Conservation (phyloP, 2,797 vertebrate genomes). For the Sebastiscus albofasciatus region DNA sequence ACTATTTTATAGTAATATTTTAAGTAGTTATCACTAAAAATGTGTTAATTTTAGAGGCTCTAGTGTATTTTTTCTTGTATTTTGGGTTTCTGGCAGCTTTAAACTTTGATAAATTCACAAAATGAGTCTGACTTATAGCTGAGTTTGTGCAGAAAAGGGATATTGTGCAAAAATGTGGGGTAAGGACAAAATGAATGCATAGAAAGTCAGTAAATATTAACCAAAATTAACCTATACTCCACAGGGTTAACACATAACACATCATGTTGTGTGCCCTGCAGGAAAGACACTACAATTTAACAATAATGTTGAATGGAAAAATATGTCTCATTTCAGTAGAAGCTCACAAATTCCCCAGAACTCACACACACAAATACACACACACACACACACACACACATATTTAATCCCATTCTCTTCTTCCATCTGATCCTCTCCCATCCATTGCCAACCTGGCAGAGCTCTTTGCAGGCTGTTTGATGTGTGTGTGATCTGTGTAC, state of each 20-base stretch:
- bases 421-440: background rate
- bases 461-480: constrained; percentile 8
- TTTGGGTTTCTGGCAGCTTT: background rate
- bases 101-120: background rate
- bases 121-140: background rate
- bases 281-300: background rate
- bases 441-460: constrained; percentile 5
- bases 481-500: constrained; percentile 27
- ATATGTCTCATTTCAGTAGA: constrained; percentile 13
- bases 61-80: background rate
- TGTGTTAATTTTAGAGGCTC: background rate
- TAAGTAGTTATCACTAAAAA: background rate
- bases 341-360: constrained; percentile 16
- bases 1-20: background rate
- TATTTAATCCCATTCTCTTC: constrained; percentile 13
- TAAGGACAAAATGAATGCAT: background rate
- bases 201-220: background rate
- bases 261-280: background rate
- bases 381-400: background rate
- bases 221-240: background rate
- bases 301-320: constrained; percentile 7
- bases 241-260: background rate
- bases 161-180: background rate
- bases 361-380: background rate
- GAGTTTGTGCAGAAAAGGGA: background rate